Percentiles rank a stretch among this genome's conserved stretches.
Conservation (phyloP, 2,113 vertebrate species). For the Taxidea taxus region DNA sequence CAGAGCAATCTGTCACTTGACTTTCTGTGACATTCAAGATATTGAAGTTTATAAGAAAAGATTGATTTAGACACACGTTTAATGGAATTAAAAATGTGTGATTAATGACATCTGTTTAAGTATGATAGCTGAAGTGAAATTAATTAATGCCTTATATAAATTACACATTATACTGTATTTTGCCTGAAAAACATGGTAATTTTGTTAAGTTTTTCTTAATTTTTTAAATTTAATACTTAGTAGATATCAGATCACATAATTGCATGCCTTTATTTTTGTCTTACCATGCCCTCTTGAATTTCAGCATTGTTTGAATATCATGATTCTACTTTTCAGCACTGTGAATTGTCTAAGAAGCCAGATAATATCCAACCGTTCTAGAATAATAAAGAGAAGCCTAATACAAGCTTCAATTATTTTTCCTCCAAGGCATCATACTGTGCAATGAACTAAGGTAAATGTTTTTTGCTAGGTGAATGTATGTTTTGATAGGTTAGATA, state of each 20-base stretch:
- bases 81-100: conserved; percentile 81
- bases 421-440: not conserved
- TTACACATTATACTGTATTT: conserved; percentile 55
- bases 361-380: not conserved
- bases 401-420: not conserved
- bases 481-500: not conserved
- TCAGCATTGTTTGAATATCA: conserved; percentile 30
- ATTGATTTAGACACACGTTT: conserved; percentile 84
- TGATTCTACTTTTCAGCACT: not conserved
- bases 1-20: conserved; percentile 87
- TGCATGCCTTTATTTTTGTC: conserved; percentile 21
- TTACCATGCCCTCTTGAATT: not conserved
- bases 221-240: not conserved
- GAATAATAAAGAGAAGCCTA: not conserved
- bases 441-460: not conserved
- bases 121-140: conserved; percentile 68
- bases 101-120: conserved; percentile 83
- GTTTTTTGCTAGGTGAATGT: not conserved
- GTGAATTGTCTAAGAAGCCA: not conserved
- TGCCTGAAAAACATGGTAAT: conserved; percentile 11
- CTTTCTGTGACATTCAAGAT: conserved; percentile 87
- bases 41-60: conserved; percentile 84
- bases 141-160: conserved; percentile 68
- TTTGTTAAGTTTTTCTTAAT: conserved; percentile 27
- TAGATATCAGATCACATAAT: not conserved